phyloP scores from a whole-genome alignment of 2,888 invertebrate genomes.

The Ichneumoninae sp. region DNA sequence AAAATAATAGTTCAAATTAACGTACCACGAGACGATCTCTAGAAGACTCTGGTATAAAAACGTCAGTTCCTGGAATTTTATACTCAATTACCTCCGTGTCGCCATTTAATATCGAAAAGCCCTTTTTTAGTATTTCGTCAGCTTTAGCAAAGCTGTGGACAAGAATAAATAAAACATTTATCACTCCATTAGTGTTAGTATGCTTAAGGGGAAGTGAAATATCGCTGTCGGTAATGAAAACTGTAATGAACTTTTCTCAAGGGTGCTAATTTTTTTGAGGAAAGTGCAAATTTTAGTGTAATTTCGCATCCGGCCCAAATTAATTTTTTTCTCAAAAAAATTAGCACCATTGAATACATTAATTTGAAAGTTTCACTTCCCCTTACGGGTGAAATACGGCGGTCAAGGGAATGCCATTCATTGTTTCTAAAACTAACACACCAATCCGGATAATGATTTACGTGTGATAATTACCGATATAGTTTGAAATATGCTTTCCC shows the following conservation, averaged over 20 bases:
- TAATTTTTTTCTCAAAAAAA: too few species aligned
- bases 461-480: slow-evolving; percentile 69
- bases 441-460: too few species aligned
- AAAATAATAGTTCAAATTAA: neutral
- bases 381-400: too few species aligned
- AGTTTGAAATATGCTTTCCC: slow-evolving; percentile 72
- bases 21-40: slow-evolving; percentile 68
- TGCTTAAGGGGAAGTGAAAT: neutral
- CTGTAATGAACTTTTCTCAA: too few species aligned
- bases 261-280: too few species aligned
- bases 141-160: slow-evolving; percentile 73
- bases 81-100: slow-evolving; percentile 51
- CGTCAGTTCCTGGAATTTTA: slow-evolving; percentile 73
- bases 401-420: too few species aligned
- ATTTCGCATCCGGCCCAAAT: too few species aligned
- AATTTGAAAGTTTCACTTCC: too few species aligned
- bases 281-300: too few species aligned
- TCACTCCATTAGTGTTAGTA: neutral
- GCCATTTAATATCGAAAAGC: slow-evolving; percentile 64
- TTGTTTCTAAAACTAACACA: too few species aligned
- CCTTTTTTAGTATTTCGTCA: slow-evolving; percentile 63
- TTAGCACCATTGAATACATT: too few species aligned
- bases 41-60: slow-evolving; percentile 69
- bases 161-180: neutral
- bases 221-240: too few species aligned